Evolutionary conservation across 2,113 vertebrate species (phyloP).

Genomic region (Petromus typicus): DNA sequence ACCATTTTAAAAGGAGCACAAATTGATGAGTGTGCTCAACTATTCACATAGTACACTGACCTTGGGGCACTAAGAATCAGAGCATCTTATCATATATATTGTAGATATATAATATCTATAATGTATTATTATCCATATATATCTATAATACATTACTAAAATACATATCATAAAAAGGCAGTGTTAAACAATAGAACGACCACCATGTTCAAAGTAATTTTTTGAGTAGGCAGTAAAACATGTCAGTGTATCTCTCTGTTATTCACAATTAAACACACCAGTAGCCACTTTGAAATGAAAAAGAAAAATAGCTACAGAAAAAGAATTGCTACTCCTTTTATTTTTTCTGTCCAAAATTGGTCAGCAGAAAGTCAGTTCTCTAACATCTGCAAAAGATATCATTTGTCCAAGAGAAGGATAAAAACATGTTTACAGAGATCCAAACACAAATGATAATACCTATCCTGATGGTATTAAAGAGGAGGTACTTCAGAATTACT

Average conservation of each 20-base stretch:
- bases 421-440: not conserved
- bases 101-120: not conserved
- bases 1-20: not conserved
- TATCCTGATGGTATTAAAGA: constrained; percentile 93
- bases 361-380: not conserved
- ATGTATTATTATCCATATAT: no score
- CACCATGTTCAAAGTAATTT: not conserved
- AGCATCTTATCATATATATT: not conserved
- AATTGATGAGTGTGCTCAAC: not conserved
- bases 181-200: not conserved
- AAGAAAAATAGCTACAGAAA: not conserved
- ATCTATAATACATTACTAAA: no score
- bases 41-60: not conserved
- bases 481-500: constrained; percentile 96
- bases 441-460: accelerated
- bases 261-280: not conserved
- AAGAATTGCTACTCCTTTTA: not conserved
- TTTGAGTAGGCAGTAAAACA: not conserved
- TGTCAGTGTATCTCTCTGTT: not conserved
- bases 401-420: not conserved
- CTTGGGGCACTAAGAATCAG: not conserved
- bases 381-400: not conserved
- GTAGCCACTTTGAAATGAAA: not conserved
- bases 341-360: not conserved
- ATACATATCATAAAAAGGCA: not conserved